Evolutionary conservation across 2,888 invertebrate genomes (phyloP), one percentile per base, ranked within the genome.

Genomic region (Tuberolachnus salignus): DNA sequence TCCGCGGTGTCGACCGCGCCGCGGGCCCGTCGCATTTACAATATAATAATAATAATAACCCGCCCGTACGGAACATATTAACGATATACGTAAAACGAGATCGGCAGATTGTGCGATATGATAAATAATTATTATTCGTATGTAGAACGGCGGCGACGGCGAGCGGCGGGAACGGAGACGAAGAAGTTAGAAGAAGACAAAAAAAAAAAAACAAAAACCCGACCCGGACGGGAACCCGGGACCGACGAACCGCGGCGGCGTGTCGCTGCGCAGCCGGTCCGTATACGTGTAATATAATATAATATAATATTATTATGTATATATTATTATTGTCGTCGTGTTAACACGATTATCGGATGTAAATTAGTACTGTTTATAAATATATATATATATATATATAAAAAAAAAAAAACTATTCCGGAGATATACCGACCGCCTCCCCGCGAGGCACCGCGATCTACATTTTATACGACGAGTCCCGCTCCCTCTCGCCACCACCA

Each of bases 311-410:
- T n/a, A n/a, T n/a, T 57, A n/a, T 26, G 51, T 23, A 49, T 1
- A 46, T 9, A 26, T 46, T 73, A 26, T 46, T 73, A 67, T 78
- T 67, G 75, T 78, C 75, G 75, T 78, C 75, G 75, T 78, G 75
- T 78, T 67, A 78, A 78, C 75, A 67, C 75, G 75, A 78, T 78
- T 78, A 75, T 75, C 44, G 75, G 75, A 75, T 75, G 75, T 78
- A 78, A 78, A 78, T 78, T 78, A 78, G 75, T 67, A 67, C 67
- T 67, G 19, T 13, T 59, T 26, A 59, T 59, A 59, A 14, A 55
- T 55, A 55, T 55, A 21, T 3, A 1, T 21, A 26, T 19, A 53
- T 53, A 8, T 49, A 16, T 21, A 55, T 55, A 21, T 21, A n/a
- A n/a, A n/a, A n/a, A n/a, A n/a, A n/a, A n/a, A n/a, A n/a, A n/a